A percentile compares a stretch with the other conserved stretches of the same genome.
These are phyloP conservation scores for Achatina immaculata DNA, from an alignment of 1,140 invertebrate species.

Conservation along the genomic window DNA sequence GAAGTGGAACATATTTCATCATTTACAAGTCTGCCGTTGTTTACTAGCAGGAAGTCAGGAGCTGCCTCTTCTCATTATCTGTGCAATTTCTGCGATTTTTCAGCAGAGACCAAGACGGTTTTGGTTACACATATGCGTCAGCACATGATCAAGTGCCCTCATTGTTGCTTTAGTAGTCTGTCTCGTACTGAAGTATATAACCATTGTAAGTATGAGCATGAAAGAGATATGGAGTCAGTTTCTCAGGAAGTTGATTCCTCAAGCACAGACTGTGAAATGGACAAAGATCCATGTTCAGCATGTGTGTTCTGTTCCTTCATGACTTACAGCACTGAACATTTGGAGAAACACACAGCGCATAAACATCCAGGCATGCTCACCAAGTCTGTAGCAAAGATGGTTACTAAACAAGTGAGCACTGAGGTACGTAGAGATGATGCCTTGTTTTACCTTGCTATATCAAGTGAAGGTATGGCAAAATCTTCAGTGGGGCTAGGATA, in stretches of 20 bases:
- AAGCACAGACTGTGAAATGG: slow-evolving; percentile 29
- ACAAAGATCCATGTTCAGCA: slow-evolving; percentile 38
- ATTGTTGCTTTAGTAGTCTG: slow-evolving; percentile 32
- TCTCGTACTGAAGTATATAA: slow-evolving; percentile 16
- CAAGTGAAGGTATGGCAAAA: neutral
- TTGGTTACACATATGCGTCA: slow-evolving; percentile 28
- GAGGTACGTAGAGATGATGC: slow-evolving; percentile 17
- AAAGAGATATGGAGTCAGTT: neutral
- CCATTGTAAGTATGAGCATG: slow-evolving; percentile 36
- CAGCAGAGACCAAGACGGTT: slow-evolving; percentile 15
- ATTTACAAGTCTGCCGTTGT: slow-evolving; percentile 7
- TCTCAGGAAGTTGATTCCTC: slow-evolving; percentile 14
- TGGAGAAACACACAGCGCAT: slow-evolving; percentile 26
- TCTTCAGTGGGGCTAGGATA: neutral
- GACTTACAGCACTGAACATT: slow-evolving; percentile 38
- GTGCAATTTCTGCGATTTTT: slow-evolving; percentile 36
- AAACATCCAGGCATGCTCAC: slow-evolving; percentile 31
- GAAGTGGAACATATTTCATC: slow-evolving; percentile 20
- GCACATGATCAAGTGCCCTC: slow-evolving; percentile 35
- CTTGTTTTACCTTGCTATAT: slow-evolving; percentile 18
- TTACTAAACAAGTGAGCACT: slow-evolving; percentile 24
- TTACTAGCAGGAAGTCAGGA: neutral
- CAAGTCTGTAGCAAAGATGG: slow-evolving; percentile 36
- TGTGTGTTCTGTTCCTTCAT: slow-evolving; percentile 34
- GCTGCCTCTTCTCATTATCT: slow-evolving; percentile 10